These are phyloP conservation scores for Pantherophis guttatus DNA, from an alignment of 2,113 vertebrate genomes.

Conservation along the genomic window DNA sequence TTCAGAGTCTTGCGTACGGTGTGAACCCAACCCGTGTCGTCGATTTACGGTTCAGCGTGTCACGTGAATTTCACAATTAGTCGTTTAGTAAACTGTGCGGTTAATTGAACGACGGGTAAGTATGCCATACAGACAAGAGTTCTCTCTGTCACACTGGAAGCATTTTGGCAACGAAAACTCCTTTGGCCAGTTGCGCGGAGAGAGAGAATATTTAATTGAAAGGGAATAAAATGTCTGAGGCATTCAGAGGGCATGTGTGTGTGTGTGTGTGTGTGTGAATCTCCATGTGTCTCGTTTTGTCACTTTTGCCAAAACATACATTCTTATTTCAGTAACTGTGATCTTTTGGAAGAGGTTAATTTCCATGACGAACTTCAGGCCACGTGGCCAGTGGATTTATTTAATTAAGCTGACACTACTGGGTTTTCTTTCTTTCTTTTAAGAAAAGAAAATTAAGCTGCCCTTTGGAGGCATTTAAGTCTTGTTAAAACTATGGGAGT, in stretches of 20 bases:
- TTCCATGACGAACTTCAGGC: slow-evolving; percentile 81
- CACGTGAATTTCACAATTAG: background rate
- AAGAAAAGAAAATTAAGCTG: slow-evolving; percentile 71
- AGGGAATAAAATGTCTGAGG: slow-evolving; percentile 37
- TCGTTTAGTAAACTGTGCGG: background rate
- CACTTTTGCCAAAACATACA: slow-evolving; percentile 73
- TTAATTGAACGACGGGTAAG: background rate
- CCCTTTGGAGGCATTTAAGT: slow-evolving; percentile 67
- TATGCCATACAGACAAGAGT: background rate
- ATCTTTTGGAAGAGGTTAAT: slow-evolving; percentile 81
- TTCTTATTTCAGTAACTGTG: slow-evolving; percentile 78
- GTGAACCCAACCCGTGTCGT: background rate
- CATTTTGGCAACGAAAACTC: background rate
- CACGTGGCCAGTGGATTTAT: slow-evolving; percentile 79
- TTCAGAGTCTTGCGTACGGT: background rate
- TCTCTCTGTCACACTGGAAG: background rate
- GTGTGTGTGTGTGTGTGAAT: background rate
- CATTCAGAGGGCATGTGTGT: slow-evolving; percentile 22
- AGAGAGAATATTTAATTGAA: background rate
- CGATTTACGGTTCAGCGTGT: background rate
- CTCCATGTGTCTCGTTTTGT: slow-evolving; percentile 74
- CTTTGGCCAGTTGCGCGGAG: background rate
- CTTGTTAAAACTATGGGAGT: slow-evolving; percentile 61
- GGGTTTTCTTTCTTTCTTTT: slow-evolving; percentile 71
- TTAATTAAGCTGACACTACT: slow-evolving; percentile 77